A percentile compares a stretch with the other conserved stretches of the same genome.
These are phyloP conservation scores for Helobdella robusta DNA, from an alignment of 2,888 invertebrate species.

Conservation along the genomic window DNA sequence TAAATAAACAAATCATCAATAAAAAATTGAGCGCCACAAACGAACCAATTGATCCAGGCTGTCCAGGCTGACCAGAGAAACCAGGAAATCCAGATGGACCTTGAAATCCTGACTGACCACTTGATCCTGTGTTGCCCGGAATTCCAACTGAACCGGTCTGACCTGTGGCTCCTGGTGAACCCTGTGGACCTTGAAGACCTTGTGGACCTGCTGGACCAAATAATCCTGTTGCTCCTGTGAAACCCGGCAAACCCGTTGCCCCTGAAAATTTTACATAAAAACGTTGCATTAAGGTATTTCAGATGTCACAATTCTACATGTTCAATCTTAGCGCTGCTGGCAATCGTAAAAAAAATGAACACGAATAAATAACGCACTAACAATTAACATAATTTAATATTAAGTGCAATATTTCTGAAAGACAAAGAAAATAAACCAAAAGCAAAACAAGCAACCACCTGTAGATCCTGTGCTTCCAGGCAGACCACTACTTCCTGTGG, in stretches of 20 bases:
- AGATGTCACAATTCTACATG: too few relatives aligned
- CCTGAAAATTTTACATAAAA: too few relatives aligned
- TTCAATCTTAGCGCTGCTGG: too few relatives aligned
- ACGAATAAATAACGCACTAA: too few relatives aligned
- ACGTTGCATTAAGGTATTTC: too few relatives aligned
- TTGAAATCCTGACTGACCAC: neutral
- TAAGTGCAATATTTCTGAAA: too few relatives aligned
- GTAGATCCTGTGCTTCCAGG: slow-evolving; percentile 5
- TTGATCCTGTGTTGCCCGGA: neutral
- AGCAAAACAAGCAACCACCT: too few relatives aligned
- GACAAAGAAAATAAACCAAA: too few relatives aligned
- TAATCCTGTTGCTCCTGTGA: neutral
- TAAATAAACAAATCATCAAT: too few relatives aligned
- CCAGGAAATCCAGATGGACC: slow-evolving; percentile 12
- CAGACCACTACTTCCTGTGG: slow-evolving; percentile 10
- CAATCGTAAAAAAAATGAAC: too few relatives aligned
- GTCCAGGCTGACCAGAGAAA: slow-evolving; percentile 9
- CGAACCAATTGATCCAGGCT: neutral
- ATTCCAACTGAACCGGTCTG: neutral
- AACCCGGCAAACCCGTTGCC: neutral
- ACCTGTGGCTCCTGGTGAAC: slow-evolving; percentile 1
- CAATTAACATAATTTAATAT: too few relatives aligned
- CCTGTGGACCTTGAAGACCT: slow-evolving; percentile 17
- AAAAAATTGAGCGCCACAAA: too few relatives aligned
- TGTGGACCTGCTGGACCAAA: slow-evolving; percentile 12